These are phyloP conservation scores for Taeniopygia guttata DNA, from an alignment of 2,797 vertebrate genomes.

Conservation along the genomic window DNA sequence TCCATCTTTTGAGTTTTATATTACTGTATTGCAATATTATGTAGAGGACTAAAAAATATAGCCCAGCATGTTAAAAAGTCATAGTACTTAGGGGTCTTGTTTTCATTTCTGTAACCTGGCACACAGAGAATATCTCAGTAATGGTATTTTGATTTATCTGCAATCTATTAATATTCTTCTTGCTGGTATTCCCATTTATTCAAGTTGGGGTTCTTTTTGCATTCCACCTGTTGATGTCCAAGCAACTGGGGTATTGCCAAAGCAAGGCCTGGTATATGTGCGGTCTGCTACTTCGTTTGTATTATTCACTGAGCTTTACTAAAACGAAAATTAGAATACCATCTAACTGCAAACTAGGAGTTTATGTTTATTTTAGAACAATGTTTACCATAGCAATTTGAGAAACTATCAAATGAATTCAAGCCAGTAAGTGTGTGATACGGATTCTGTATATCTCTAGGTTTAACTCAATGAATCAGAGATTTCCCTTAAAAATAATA, in stretches of 20 bases:
- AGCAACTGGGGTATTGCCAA: background rate
- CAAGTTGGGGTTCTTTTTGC: background rate
- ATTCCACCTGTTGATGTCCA: constrained; percentile 3
- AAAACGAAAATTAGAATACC: background rate
- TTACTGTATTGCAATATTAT: background rate
- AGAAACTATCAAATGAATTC: background rate
- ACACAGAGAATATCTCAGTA: background rate
- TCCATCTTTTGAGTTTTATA: background rate
- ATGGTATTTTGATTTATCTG: background rate
- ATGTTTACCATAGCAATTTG: background rate
- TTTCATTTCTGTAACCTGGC: background rate
- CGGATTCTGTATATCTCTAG: background rate
- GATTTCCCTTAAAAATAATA: background rate
- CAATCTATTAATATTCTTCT: background rate
- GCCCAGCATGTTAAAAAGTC: background rate
- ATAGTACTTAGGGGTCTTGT: background rate
- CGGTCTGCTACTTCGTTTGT: background rate
- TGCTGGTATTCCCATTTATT: constrained; percentile 4
- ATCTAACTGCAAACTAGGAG: background rate
- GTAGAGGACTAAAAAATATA: background rate
- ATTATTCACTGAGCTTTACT: background rate
- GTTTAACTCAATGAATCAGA: background rate
- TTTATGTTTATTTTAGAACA: background rate
- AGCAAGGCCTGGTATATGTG: background rate
- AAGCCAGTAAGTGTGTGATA: background rate